phyloP scores from a whole-genome alignment of 2,888 invertebrate genomes.

The Homarus gammarus region DNA sequence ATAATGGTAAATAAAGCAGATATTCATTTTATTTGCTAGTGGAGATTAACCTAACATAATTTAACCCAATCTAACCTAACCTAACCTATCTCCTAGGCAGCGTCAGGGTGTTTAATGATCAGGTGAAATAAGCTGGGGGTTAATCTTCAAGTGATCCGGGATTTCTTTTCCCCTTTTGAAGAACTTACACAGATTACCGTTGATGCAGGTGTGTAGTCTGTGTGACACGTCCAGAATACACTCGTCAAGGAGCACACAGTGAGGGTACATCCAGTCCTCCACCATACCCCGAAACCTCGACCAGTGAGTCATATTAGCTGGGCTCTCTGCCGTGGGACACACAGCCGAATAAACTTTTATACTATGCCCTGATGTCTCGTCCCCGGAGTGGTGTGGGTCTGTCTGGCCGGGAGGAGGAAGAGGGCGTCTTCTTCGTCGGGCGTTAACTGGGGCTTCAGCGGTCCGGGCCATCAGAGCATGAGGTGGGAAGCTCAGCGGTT shows the following conservation, averaged over 20 bases:
- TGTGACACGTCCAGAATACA: conserved; percentile 40
- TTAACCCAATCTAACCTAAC: too few species aligned
- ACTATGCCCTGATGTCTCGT: neutral
- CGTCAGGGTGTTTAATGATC: too few species aligned
- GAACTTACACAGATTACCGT: conserved; percentile 34
- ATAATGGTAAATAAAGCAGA: too few species aligned
- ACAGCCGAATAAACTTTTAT: neutral
- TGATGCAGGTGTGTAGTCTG: conserved; percentile 20
- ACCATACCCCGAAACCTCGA: too few species aligned
- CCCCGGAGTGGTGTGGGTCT: neutral
- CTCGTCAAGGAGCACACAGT: neutral
- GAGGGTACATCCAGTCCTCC: neutral
- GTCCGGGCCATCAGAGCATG: too few species aligned
- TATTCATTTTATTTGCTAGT: too few species aligned
- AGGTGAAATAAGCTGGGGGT: too few species aligned
- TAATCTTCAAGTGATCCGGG: too few species aligned
- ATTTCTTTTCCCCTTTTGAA: neutral
- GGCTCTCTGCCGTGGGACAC: neutral
- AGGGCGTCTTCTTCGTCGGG: neutral
- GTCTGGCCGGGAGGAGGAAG: neutral
- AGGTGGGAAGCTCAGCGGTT: neutral
- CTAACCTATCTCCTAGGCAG: too few species aligned
- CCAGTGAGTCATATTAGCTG: too few species aligned
- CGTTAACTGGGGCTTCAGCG: neutral
- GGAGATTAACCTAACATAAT: too few species aligned